Evolutionary conservation across 2,113 vertebrate genomes (phyloP).

Genomic region (Cyanoderma ruficeps): DNA sequence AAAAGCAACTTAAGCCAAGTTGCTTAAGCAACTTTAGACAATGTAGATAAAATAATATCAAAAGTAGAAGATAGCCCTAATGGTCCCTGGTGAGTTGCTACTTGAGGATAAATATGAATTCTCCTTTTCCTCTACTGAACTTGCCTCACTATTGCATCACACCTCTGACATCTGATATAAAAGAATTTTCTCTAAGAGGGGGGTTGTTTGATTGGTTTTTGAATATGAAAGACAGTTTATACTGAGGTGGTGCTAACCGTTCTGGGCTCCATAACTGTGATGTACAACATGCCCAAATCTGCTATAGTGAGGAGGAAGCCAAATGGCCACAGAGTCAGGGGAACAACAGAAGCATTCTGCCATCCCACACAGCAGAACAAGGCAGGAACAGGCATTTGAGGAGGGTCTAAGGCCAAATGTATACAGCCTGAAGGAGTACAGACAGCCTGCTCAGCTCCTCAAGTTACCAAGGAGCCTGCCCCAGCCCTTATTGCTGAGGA

Average conservation of each 20-base stretch:
- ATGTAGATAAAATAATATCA: background rate
- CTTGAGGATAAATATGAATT: background rate
- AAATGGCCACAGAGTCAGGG: accelerated
- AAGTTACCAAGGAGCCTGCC: background rate
- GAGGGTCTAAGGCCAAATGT: constrained; percentile 52
- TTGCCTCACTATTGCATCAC: background rate
- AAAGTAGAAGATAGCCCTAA: background rate
- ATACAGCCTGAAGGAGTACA: background rate
- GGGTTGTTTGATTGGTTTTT: background rate
- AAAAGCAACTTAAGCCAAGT: background rate
- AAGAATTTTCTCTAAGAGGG: accelerated
- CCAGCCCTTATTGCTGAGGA: constrained; percentile 34
- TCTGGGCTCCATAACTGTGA: background rate
- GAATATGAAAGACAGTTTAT: background rate
- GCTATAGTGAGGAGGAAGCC: accelerated
- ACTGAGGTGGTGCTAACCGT: background rate
- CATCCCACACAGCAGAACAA: accelerated
- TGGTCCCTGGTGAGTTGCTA: accelerated
- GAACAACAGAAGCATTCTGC: background rate
- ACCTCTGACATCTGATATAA: background rate
- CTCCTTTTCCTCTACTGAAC: background rate
- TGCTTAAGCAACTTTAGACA: no score
- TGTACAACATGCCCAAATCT: background rate
- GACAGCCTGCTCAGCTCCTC: background rate
- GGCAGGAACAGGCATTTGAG: background rate